Evolutionary conservation across 2,113 vertebrate genomes (phyloP).

Genomic region (Larimichthys crocea): DNA sequence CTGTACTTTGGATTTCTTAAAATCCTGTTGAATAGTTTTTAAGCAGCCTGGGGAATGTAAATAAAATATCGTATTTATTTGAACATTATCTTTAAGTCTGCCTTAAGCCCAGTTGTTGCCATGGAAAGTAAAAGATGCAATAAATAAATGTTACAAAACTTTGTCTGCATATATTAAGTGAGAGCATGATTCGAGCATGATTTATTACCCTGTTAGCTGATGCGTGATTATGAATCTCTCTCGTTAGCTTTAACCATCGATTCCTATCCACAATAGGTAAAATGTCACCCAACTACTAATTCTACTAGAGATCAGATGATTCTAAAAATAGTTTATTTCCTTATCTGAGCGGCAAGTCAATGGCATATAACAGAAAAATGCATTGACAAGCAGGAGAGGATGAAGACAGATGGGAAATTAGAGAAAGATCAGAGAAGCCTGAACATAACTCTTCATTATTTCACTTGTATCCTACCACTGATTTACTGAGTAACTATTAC

Average conservation of each 20-base stretch:
- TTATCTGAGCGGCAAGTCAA: neutral
- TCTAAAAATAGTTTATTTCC: neutral
- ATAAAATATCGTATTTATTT: neutral
- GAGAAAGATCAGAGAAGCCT: neutral
- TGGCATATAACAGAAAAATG: constrained; percentile 3
- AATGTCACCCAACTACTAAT: neutral
- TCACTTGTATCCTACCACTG: constrained; percentile 8
- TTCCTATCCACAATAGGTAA: neutral
- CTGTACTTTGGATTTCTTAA: neutral
- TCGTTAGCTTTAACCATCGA: neutral
- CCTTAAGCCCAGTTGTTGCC: neutral
- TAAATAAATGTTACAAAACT: neutral
- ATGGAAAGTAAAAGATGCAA: neutral
- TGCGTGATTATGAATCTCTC: neutral
- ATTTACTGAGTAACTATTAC: constrained; percentile 19
- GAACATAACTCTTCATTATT: constrained; percentile 7
- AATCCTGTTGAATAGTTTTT: neutral
- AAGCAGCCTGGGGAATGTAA: neutral
- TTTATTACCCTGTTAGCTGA: neutral
- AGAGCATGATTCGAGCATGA: neutral
- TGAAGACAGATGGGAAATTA: neutral
- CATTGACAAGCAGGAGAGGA: neutral
- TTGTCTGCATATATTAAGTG: neutral
- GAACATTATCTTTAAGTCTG: neutral
- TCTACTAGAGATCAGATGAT: neutral